Base-by-base conservation (phyloP, 1,140 invertebrate genomes). In the Apolygus lucorum region DNA sequence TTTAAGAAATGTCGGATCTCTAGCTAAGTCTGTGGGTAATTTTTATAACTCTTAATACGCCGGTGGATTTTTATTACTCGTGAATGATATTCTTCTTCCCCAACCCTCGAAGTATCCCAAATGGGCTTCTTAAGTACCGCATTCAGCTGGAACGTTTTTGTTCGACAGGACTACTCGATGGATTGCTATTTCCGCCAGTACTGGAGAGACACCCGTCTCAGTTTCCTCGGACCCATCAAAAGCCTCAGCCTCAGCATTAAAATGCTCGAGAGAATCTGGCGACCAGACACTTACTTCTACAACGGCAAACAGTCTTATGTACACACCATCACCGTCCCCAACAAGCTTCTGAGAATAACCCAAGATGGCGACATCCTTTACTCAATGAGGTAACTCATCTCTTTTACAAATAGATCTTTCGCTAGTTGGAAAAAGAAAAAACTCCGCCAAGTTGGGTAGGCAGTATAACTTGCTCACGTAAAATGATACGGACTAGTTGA, bases 131-230 rank as follows among this genome's bases (percentile, higher is more conserved):
- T n/a, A n/a, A n/a, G n/a, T n/a, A n/a, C n/a, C n/a, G n/a, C n/a
- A n/a, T n/a, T n/a, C n/a, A n/a, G n/a, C n/a, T n/a, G n/a, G n/a
- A n/a, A n/a, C n/a, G n/a, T n/a, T n/a, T n/a, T n/a, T n/a, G n/a
- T n/a, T n/a, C 34, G 34, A 42, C 73, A 95, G 93, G 92, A 93
- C 77, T 98, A 96, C 76, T 95, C 93, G 1, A 95, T 97, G 90
- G 94, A 98, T 76, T 96, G 94, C 78, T 98, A 98, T 78, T 96
- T 98, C 77, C 86, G 95, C 8, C 92, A 95, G 78, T 91, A 89
- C 73, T 92, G 92, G 92, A 82, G 88, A 11, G 92, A 95, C 78
- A 84, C 87, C 26, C 83, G 92, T 1, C 81, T 95, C 0, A 91
- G 90, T 67, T 95, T 94, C 76, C 79, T 87, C 63, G 90, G 90